These are phyloP conservation scores for Sparus aurata DNA, from an alignment of 2,797 vertebrate species.

Conservation along the genomic window DNA sequence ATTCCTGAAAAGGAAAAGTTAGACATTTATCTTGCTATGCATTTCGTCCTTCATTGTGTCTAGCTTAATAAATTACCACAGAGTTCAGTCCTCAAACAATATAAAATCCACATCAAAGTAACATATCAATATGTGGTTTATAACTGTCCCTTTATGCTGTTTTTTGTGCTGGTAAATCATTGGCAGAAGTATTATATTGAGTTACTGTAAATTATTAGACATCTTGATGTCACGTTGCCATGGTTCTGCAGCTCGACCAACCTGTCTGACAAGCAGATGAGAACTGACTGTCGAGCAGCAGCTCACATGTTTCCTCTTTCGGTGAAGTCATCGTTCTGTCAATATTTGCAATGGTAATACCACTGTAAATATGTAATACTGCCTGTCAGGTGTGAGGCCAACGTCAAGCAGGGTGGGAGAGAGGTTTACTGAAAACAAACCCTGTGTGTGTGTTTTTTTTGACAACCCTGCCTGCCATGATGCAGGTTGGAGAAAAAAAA, in stretches of 20 bases:
- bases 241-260: constrained; percentile 64
- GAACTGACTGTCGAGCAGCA: constrained; percentile 60
- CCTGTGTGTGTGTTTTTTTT: constrained; percentile 43
- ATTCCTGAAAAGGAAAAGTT: background rate
- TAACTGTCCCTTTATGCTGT: background rate
- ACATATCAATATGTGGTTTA: background rate
- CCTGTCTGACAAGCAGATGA: constrained; percentile 78
- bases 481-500: constrained; percentile 62
- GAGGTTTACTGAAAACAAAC: constrained; percentile 79
- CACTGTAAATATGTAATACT: constrained; percentile 71
- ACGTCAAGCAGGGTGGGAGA: constrained; percentile 41
- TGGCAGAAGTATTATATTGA: constrained; percentile 25
- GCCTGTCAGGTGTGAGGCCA: constrained; percentile 45
- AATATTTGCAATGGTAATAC: constrained; percentile 85
- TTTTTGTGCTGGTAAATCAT: constrained; percentile 41
- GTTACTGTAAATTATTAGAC: constrained; percentile 55
- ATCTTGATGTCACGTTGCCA: constrained; percentile 61
- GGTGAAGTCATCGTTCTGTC: constrained; percentile 81
- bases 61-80: background rate
- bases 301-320: constrained; percentile 83
- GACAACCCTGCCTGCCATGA: constrained; percentile 40
- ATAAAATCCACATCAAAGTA: background rate
- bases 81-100: constrained; percentile 5
- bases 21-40: background rate
- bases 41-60: background rate